Conservation (phyloP, 1,140 invertebrate genomes). For the Anoplophora glabripennis region DNA sequence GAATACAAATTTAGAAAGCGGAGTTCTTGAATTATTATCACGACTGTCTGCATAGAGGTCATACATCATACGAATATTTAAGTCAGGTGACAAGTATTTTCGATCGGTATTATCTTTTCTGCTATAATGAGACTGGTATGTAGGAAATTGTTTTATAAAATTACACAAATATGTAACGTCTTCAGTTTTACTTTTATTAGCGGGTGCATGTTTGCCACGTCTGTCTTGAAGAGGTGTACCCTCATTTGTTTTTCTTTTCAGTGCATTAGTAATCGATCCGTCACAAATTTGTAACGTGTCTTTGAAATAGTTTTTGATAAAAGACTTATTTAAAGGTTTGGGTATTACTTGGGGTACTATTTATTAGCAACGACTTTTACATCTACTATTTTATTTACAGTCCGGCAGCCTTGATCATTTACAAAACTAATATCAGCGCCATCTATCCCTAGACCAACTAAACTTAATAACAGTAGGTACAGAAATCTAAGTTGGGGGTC, state of each 20-base stretch:
- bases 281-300: neutral
- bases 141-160: neutral
- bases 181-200: neutral
- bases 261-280: neutral
- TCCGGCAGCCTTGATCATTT: no score
- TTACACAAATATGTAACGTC: neutral
- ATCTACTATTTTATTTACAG: no score
- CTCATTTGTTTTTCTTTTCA: neutral
- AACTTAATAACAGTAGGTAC: no score
- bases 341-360: no score
- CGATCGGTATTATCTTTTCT: slow-evolving; percentile 1
- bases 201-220: neutral
- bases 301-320: slow-evolving; percentile 1
- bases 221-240: neutral
- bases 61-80: slow-evolving; percentile 7
- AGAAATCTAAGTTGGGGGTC: neutral
- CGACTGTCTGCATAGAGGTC: neutral
- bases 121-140: slow-evolving; percentile 3
- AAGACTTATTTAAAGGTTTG: no score
- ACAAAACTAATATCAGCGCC: no score
- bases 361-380: no score
- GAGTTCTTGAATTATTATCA: neutral
- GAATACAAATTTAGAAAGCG: slow-evolving; percentile 1
- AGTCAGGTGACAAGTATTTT: neutral
- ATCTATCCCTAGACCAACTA: no score